Percentiles rank a stretch among this genome's conserved stretches.
Conservation (phyloP, 2,888 invertebrate species). For the Diplolepis rosae region DNA sequence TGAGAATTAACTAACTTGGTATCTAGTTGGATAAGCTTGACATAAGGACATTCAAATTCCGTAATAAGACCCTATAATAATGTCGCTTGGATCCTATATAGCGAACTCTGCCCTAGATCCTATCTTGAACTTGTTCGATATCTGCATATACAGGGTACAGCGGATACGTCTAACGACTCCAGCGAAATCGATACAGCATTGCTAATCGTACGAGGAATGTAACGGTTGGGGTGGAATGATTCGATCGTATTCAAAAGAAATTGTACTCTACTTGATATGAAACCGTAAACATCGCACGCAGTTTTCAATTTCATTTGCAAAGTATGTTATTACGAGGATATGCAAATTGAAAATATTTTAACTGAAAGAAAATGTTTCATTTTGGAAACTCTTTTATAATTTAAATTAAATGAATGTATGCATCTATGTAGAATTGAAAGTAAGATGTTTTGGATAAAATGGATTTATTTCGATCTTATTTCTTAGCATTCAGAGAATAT, state of each 20-base stretch:
- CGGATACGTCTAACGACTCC: slow-evolving; percentile 30
- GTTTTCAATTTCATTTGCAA: not conserved
- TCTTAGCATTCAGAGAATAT: too few relatives aligned
- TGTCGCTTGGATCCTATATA: slow-evolving; percentile 33
- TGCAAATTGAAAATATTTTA: too few relatives aligned
- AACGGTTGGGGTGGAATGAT: not conserved
- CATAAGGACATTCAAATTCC: slow-evolving; percentile 1
- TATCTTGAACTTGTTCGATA: slow-evolving; percentile 44
- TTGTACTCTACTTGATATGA: not conserved
- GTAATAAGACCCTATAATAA: slow-evolving; percentile 44
- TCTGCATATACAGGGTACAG: slow-evolving; percentile 18
- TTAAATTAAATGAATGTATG: too few relatives aligned
- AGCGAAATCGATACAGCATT: slow-evolving; percentile 16
- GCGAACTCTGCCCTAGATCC: slow-evolving; percentile 39
- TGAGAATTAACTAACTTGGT: slow-evolving; percentile 55
- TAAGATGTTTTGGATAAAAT: too few relatives aligned
- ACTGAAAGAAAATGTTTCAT: too few relatives aligned
- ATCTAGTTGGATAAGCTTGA: slow-evolving; percentile 42
- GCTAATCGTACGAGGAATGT: slow-evolving; percentile 21
- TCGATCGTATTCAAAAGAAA: slow-evolving; percentile 6
- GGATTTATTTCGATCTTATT: too few relatives aligned
- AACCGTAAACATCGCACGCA: not conserved
- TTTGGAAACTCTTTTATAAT: too few relatives aligned
- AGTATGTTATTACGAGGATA: not conserved
- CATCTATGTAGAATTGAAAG: too few relatives aligned